phyloP scores from a whole-genome alignment of 2,113 vertebrate genomes.

The Silurus meridionalis region DNA sequence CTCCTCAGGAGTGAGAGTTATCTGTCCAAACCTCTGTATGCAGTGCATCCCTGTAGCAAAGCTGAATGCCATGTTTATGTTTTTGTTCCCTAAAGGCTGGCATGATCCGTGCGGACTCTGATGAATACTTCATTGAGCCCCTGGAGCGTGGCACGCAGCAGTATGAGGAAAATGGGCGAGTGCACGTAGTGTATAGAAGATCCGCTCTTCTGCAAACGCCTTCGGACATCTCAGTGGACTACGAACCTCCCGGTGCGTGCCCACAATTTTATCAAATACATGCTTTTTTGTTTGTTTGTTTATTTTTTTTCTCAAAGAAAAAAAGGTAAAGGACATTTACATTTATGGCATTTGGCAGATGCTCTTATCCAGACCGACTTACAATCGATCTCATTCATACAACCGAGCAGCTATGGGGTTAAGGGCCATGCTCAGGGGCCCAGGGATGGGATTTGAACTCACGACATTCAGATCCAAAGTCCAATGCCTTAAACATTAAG shows the following conservation, averaged over 20 bases:
- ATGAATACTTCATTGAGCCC: constrained; percentile 97
- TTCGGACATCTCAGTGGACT: constrained; percentile 68
- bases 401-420: no score
- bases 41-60: not conserved
- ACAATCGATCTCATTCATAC: no score
- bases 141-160: constrained; percentile 89
- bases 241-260: constrained; percentile 68
- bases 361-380: no score
- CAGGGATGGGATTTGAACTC: no score
- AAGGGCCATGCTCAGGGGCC: no score
- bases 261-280: not conserved
- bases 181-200: constrained; percentile 92
- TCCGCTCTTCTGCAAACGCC: constrained; percentile 73
- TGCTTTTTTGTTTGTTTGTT: not conserved
- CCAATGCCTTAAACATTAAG: no score
- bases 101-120: constrained; percentile 90
- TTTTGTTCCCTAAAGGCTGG: constrained; percentile 80
- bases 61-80: constrained; percentile 20
- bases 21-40: not conserved
- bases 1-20: not conserved
- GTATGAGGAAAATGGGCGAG: constrained; percentile 86
- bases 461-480: no score
- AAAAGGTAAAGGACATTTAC: not conserved
- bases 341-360: no score
- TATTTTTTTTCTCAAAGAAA: not conserved